A percentile compares a stretch with the other conserved stretches of the same genome.
phyloP scores from a whole-genome alignment of 2,888 invertebrate species.

The Holacanthella duospinosa region DNA sequence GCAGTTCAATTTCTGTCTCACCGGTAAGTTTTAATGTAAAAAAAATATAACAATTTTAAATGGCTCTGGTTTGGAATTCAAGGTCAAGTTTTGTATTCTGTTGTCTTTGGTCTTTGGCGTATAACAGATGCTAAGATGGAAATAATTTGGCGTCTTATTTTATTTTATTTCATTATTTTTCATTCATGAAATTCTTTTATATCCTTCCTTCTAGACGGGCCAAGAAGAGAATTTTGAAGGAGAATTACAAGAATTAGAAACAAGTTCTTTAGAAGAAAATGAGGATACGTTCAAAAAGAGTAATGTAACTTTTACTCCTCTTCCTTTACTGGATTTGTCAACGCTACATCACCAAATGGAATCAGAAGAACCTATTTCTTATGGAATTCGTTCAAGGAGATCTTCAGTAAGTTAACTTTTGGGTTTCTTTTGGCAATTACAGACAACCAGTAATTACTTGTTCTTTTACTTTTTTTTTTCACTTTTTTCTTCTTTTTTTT shows the following conservation, averaged over 20 bases:
- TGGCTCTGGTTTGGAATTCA: too few relatives aligned
- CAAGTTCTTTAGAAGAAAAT: background rate
- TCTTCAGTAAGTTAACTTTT: background rate
- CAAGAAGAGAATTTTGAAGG: constrained; percentile 4
- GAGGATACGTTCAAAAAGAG: background rate
- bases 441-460: background rate
- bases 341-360: constrained; percentile 52
- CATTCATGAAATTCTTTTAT: background rate
- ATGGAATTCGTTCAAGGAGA: constrained; percentile 7
- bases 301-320: constrained; percentile 4
- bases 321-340: constrained; percentile 47
- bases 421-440: background rate
- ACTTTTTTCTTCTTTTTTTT: too few relatives aligned
- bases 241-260: constrained; percentile 8
- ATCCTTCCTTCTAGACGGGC: background rate
- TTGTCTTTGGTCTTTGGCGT: background rate
- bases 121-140: background rate
- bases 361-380: constrained; percentile 44
- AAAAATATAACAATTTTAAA: background rate
- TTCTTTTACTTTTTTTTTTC: too few relatives aligned
- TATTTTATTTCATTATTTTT: too few relatives aligned
- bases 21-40: background rate
- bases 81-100: too few relatives aligned
- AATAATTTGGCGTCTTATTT: background rate
- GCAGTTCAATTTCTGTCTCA: background rate